These are phyloP conservation scores for Zygogramma bicolorata DNA, from an alignment of 2,888 invertebrate species.

Conservation along the genomic window DNA sequence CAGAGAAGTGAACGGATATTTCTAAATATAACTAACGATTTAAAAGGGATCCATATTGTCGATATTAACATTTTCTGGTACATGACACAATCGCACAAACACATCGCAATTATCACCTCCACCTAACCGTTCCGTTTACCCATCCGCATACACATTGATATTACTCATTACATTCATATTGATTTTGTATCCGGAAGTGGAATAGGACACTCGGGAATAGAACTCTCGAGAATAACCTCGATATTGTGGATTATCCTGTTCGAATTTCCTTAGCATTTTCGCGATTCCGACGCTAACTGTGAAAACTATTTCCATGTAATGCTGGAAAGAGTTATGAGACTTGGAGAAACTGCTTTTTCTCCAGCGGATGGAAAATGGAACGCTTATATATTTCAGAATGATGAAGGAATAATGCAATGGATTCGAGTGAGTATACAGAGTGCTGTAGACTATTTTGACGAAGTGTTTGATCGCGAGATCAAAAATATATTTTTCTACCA, in stretches of 20 bases:
- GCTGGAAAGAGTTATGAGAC: not conserved
- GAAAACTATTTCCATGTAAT: constrained; percentile 9
- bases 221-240: constrained; percentile 35
- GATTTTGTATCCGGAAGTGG: constrained; percentile 34
- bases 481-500: no score
- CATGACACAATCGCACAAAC: not conserved
- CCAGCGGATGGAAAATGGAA: not conserved
- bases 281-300: constrained; percentile 25
- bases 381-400: not conserved
- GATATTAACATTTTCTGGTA: not conserved
- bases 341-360: not conserved
- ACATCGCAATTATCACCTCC: not conserved
- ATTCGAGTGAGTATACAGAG: no score
- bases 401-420: no score
- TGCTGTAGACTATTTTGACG: no score
- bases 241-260: constrained; percentile 37
- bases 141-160: not conserved
- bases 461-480: no score
- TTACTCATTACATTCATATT: not conserved
- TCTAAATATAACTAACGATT: no score
- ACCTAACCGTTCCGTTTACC: not conserved
- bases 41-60: not conserved
- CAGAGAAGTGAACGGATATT: no score
- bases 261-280: constrained; percentile 33
- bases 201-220: constrained; percentile 34